Conservation (phyloP, 2,888 invertebrate genomes). For the Beris morrisii region DNA sequence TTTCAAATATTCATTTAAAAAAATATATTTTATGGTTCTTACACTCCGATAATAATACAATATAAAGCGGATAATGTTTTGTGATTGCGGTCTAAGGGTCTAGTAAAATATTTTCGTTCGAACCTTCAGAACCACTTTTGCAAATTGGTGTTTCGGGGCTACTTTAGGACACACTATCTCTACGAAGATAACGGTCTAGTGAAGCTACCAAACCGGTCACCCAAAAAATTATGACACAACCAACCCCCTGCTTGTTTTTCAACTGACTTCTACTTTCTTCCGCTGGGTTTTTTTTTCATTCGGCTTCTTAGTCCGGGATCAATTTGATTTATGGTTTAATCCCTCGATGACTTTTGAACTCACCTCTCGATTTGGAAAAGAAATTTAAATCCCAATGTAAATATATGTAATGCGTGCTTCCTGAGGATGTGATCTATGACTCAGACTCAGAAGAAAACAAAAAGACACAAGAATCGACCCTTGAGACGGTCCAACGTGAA, state of each 20-base stretch:
- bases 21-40: no score
- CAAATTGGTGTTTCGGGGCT: no score
- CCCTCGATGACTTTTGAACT: slow-evolving; percentile 31
- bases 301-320: background rate
- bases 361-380: slow-evolving; percentile 12
- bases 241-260: background rate
- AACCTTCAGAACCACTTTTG: no score
- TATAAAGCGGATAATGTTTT: background rate
- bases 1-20: no score
- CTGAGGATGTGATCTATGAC: background rate
- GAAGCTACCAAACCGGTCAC: slow-evolving; percentile 17
- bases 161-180: no score
- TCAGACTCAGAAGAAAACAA: slow-evolving; percentile 4
- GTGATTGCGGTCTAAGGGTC: background rate
- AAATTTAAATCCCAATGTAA: slow-evolving; percentile 28
- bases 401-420: slow-evolving; percentile 22
- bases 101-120: no score
- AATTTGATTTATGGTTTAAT: slow-evolving; percentile 26
- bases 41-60: no score
- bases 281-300: background rate
- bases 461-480: slow-evolving; percentile 19
- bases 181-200: slow-evolving; percentile 22
- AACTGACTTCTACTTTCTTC: slow-evolving; percentile 10
- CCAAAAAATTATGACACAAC: slow-evolving; percentile 2
- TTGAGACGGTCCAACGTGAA: background rate